A percentile compares a stretch with the other conserved stretches of the same genome.
These are phyloP conservation scores for Eulithis prunata DNA, from an alignment of 2,888 invertebrate species.

Conservation along the genomic window DNA sequence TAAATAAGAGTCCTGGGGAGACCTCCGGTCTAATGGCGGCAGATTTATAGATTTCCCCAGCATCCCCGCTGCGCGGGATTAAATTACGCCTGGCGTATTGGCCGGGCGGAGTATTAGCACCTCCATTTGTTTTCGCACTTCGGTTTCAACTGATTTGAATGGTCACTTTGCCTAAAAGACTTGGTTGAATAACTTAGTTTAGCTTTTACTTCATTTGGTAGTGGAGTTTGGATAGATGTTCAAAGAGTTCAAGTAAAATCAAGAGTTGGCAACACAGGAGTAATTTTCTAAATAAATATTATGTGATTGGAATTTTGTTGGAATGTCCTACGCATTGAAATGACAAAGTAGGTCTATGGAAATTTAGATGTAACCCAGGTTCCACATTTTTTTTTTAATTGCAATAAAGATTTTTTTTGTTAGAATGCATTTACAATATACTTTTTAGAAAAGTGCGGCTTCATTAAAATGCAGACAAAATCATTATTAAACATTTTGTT, in stretches of 20 bases:
- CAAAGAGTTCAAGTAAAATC: not conserved
- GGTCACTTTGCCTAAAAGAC: constrained; percentile 60
- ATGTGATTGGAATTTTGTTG: too few species aligned
- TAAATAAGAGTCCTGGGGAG: constrained; percentile 84
- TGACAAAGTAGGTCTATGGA: too few species aligned
- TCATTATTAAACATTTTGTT: too few species aligned
- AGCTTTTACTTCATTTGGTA: not conserved
- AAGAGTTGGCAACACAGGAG: too few species aligned
- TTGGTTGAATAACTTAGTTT: constrained; percentile 37
- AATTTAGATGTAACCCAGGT: too few species aligned
- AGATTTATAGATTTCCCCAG: constrained; percentile 84
- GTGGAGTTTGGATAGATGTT: not conserved
- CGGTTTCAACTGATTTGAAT: constrained; percentile 68
- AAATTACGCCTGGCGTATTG: constrained; percentile 82
- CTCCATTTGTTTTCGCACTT: constrained; percentile 76
- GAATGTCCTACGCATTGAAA: too few species aligned
- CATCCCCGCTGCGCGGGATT: constrained; percentile 81
- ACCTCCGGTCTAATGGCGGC: constrained; percentile 78
- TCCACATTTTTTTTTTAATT: too few species aligned
- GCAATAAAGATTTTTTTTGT: too few species aligned
- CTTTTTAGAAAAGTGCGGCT: too few species aligned
- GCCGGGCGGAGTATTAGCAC: constrained; percentile 80
- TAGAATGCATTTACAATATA: too few species aligned
- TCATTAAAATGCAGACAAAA: too few species aligned
- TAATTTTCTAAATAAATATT: too few species aligned